Conservation (phyloP, 2,113 vertebrate species). For the Mesoclemmys tuberculata region DNA sequence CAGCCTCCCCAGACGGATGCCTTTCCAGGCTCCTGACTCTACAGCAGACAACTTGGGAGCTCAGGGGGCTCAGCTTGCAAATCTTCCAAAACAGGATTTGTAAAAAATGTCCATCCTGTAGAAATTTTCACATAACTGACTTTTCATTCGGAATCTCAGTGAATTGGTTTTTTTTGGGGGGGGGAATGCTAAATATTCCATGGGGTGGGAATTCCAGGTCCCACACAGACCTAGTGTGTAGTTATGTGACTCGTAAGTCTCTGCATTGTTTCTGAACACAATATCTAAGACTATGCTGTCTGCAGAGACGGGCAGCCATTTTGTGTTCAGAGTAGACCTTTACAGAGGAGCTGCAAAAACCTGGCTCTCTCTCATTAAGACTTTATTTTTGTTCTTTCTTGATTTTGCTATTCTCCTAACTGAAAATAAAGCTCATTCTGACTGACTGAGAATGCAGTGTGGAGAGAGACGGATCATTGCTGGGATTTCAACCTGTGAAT, state of each 20-base stretch:
- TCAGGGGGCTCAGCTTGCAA: neutral
- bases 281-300: neutral
- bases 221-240: neutral
- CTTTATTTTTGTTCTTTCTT: neutral
- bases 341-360: neutral
- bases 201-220: neutral
- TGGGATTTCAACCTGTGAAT: neutral
- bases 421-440: neutral
- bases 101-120: neutral
- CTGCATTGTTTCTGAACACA: neutral
- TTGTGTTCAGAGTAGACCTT: neutral
- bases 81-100: neutral
- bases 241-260: neutral
- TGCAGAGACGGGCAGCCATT: neutral
- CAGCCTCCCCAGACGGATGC: neutral
- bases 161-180: neutral
- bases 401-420: neutral
- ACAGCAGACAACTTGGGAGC: neutral
- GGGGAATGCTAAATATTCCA: neutral
- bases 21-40: neutral
- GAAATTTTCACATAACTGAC: neutral
- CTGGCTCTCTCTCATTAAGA: neutral
- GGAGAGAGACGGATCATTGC: neutral
- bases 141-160: neutral
- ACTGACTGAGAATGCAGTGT: neutral